These are phyloP conservation scores for Natator depressus DNA, from an alignment of 2,113 vertebrate genomes.

Conservation along the genomic window DNA sequence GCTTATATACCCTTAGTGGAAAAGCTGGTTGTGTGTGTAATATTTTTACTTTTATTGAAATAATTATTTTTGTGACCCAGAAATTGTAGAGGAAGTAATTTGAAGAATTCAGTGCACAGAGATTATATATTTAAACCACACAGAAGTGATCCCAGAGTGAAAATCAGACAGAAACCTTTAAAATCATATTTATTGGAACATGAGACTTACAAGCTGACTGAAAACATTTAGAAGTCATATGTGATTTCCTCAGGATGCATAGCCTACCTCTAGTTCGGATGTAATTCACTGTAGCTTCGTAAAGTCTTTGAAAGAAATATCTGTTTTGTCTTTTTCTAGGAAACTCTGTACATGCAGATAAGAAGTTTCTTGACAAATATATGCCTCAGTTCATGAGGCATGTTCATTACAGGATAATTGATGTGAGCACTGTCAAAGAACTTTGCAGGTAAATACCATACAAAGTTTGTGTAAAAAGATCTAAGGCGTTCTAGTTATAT, in stretches of 20 bases:
- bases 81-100: background rate
- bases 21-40: rapidly evolving
- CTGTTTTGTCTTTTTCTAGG: conserved; percentile 78
- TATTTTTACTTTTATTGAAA: background rate
- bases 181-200: conserved; percentile 1
- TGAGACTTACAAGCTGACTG: background rate
- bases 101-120: background rate
- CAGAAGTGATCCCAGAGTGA: background rate
- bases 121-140: background rate
- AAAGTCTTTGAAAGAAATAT: background rate
- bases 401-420: conserved; percentile 90
- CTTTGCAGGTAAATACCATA: conserved; percentile 86
- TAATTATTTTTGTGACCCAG: background rate
- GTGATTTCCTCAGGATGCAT: background rate
- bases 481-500: rapidly evolving
- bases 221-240: background rate
- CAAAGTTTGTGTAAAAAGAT: rapidly evolving
- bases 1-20: rapidly evolving
- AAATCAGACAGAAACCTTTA: background rate
- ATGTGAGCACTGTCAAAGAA: conserved; percentile 98
- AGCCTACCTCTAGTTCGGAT: background rate
- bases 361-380: conserved; percentile 95
- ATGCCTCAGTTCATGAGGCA: conserved; percentile 98
- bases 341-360: conserved; percentile 90
- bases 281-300: background rate